These are phyloP conservation scores for Oscarella lobularis DNA, from an alignment of 37 sponge, comb jelly and placozoan species.

Conservation along the genomic window DNA sequence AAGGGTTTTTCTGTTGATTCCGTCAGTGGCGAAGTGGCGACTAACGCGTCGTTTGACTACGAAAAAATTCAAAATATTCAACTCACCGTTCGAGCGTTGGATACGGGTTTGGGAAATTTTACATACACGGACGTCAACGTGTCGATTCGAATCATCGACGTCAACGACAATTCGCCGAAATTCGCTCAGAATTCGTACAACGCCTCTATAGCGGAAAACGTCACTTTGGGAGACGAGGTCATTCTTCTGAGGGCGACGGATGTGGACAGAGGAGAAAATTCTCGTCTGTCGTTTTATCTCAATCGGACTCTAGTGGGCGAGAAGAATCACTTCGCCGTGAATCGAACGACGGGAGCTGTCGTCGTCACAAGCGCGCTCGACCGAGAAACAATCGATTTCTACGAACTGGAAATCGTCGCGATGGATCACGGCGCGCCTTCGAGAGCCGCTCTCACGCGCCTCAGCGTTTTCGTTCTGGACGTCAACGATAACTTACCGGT, in stretches of 20 bases:
- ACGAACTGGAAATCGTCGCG: neutral
- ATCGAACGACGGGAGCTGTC: neutral
- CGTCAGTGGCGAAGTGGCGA: neutral
- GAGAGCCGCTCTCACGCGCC: neutral
- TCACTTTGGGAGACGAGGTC: neutral
- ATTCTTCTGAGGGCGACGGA: neutral
- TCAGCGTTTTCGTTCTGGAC: neutral
- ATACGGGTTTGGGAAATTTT: neutral
- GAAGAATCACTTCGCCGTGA: constrained; percentile 3
- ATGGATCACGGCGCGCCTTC: neutral
- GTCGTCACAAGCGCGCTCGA: neutral
- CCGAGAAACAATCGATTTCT: neutral
- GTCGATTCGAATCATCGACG: neutral
- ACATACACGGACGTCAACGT: neutral
- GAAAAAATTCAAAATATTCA: neutral
- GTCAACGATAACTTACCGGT: neutral
- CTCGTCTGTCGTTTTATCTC: neutral
- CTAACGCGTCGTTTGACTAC: neutral
- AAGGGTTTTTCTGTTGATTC: neutral
- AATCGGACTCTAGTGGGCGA: neutral
- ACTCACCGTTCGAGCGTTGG: neutral
- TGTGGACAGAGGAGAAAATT: neutral
- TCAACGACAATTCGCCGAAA: constrained; percentile 8
- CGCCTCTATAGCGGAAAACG: neutral
- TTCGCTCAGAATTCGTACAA: neutral